Percentiles rank a stretch among this genome's conserved stretches.
Conservation (phyloP, 2,888 invertebrate species). For the Siphlonurus alternatus region DNA sequence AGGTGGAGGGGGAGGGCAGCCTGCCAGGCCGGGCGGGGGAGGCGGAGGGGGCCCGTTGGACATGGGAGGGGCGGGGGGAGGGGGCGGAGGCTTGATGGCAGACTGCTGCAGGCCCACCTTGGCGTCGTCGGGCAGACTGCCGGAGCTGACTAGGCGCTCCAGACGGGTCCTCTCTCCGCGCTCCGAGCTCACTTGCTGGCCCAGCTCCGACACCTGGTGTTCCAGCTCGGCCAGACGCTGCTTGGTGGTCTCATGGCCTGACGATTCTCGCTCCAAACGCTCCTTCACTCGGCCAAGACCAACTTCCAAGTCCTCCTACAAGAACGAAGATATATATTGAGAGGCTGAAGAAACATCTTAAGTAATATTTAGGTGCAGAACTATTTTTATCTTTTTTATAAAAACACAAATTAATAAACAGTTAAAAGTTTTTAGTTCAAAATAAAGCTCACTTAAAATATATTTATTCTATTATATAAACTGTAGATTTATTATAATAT, state of each 20-base stretch:
- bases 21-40: conserved; percentile 33
- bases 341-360: neutral
- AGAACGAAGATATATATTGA: conserved; percentile 5
- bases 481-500: too few species aligned
- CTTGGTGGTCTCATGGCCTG: conserved; percentile 70
- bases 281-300: conserved; percentile 66
- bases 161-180: conserved; percentile 64
- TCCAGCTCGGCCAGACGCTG: conserved; percentile 51
- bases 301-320: conserved; percentile 68
- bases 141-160: conserved; percentile 74
- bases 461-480: too few species aligned
- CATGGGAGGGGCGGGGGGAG: conserved; percentile 34
- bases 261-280: conserved; percentile 74
- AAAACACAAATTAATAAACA: neutral
- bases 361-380: too few species aligned
- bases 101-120: conserved; percentile 37
- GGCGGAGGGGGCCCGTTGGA: conserved; percentile 29
- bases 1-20: conserved; percentile 31
- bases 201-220: conserved; percentile 41
- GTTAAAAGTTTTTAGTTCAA: neutral
- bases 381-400: too few species aligned
- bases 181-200: conserved; percentile 54
- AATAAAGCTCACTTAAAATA: neutral
- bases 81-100: conserved; percentile 35
- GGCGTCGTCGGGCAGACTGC: conserved; percentile 85